Conservation (phyloP, 2,888 invertebrate genomes). For the Rhaphigaster nebulosa region DNA sequence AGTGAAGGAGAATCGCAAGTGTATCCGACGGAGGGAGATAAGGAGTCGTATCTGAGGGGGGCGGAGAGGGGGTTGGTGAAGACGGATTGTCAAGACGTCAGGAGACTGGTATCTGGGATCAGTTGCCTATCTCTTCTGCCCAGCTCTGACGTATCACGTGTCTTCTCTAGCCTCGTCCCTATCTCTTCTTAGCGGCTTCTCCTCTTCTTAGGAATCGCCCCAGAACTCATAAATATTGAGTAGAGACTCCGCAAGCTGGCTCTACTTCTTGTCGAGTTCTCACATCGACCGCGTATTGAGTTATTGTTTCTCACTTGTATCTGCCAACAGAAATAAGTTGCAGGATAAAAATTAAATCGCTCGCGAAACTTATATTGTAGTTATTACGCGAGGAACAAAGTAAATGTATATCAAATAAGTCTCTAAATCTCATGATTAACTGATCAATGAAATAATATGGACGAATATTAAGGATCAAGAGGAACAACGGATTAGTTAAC, state of each 20-base stretch:
- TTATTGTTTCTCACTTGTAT: background rate
- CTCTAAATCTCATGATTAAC: too few species aligned
- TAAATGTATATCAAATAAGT: too few species aligned
- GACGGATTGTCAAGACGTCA: constrained; percentile 50
- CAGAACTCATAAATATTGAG: constrained; percentile 11
- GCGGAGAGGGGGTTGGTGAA: constrained; percentile 9
- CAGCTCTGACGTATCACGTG: constrained; percentile 26
- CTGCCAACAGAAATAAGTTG: background rate
- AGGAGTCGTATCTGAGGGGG: background rate
- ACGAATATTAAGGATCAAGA: too few species aligned
- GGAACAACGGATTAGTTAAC: too few species aligned
- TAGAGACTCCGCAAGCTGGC: background rate
- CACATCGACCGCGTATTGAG: background rate
- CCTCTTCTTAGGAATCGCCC: background rate
- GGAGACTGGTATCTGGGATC: constrained; percentile 13
- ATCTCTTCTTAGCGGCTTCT: constrained; percentile 31
- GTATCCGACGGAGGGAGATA: background rate
- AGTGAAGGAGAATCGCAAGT: constrained; percentile 46
- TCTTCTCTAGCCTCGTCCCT: background rate
- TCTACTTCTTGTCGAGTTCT: background rate
- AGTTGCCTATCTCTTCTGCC: constrained; percentile 35
- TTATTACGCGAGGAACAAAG: background rate
- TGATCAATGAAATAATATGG: too few species aligned
- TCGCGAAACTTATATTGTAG: background rate
- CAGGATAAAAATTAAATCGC: background rate